Base-by-base conservation (phyloP, 2,888 invertebrate species). In the Drosophila kambysellisi region DNA sequence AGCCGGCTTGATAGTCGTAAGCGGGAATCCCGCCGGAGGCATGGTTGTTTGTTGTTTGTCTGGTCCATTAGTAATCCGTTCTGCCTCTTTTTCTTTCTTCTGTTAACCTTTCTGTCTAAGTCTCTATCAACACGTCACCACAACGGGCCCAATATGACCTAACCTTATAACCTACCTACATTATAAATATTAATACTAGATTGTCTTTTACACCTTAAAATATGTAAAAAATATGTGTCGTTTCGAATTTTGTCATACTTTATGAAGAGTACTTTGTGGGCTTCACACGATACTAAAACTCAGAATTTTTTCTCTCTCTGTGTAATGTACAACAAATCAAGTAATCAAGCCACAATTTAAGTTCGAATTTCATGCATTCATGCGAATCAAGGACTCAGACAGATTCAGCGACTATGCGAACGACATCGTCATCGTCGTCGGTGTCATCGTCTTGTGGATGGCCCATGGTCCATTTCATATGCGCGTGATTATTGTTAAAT, bases 401-500 rank as follows among this genome's bases (percentile, higher is more conserved):
- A 57, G 32, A 17, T 59, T 57, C 59, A 41, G 33, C 46, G 25
- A 52, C 65, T 25, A 25, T 46, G 46, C 12, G 20, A 69, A 39
- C 56, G 25, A 33, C 57, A 25, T 50, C 37, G n/a, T 33, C 50
- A n/a, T 60, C 71, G 46, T 53, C 46, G 46, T 37, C 53, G 29
- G 20, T 50, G 4, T 46, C 63, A 54, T 61, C 32, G 15, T 59
- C 63, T 52, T 60, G 50, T 53, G 50, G 50, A 79, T 76, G 75
- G 62, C 51, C 32, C 62, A 79, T 70, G 79, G 67, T 74, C 53
- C 71, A 88, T 83, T 85, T 75, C 74, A 83, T 83, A 77, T 83
- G 83, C 69, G 58, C 66, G 73, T 77, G 83, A 83, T 85, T 88
- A 88, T 82, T 81, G 83, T 76, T 78, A 83, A 84, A 78, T 84